Percentiles rank a stretch among this genome's conserved stretches.
Conservation (phyloP, 2,797 vertebrate species). For the Gephyroberyx darwinii region DNA sequence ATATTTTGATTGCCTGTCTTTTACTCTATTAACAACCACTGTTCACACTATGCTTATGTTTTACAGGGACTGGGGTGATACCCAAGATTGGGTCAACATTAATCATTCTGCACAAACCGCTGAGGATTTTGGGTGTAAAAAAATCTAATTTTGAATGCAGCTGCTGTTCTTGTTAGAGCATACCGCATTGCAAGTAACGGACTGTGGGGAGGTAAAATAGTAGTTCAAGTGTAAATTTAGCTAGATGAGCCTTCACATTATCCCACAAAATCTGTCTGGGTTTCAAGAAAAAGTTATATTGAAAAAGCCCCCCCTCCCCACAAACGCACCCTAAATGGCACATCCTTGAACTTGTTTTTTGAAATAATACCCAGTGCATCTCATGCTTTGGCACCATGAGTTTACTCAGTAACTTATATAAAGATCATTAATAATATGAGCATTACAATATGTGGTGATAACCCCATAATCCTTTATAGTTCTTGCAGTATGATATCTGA, state of each 20-base stretch:
- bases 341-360: constrained; percentile 9
- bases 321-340: background rate
- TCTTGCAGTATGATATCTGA: background rate
- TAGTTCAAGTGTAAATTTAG: background rate
- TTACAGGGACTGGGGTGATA: background rate
- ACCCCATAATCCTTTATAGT: background rate
- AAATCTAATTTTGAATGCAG: constrained; percentile 3
- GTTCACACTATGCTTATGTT: background rate
- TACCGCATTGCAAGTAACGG: background rate
- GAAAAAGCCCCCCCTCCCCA: background rate
- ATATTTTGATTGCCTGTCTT: constrained; percentile 14
- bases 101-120: background rate
- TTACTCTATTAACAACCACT: constrained; percentile 6
- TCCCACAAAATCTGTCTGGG: background rate
- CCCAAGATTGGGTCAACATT: background rate
- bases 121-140: constrained; percentile 10
- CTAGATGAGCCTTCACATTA: background rate
- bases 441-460: background rate
- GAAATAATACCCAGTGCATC: background rate
- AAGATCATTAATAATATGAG: background rate
- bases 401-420: background rate
- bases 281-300: background rate
- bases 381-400: background rate
- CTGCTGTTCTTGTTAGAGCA: constrained; percentile 4
- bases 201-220: too few species aligned